Conservation (phyloP, 2,113 vertebrate species). For the Thalassoma bifasciatum region DNA sequence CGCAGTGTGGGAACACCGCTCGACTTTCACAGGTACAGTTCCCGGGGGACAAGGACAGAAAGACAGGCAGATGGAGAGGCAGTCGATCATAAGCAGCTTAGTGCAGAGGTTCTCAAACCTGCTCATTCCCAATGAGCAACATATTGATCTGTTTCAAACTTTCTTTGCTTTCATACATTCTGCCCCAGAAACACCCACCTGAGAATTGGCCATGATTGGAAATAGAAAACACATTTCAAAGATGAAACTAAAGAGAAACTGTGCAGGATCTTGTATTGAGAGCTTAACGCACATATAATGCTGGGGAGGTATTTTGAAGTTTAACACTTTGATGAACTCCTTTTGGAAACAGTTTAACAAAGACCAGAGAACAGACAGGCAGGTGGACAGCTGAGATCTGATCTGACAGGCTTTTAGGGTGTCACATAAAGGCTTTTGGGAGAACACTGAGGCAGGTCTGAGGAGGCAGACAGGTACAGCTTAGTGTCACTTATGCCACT, state of each 20-base stretch:
- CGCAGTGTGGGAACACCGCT: slow-evolving; percentile 66
- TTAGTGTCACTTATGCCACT: slow-evolving; percentile 35
- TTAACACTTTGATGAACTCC: slow-evolving; percentile 27
- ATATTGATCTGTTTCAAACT: slow-evolving; percentile 57
- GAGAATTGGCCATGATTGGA: slow-evolving; percentile 33
- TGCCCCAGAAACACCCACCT: slow-evolving; percentile 40
- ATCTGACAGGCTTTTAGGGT: slow-evolving; percentile 56
- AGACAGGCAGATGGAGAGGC: slow-evolving; percentile 68
- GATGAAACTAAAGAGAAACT: background rate
- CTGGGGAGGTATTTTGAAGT: slow-evolving; percentile 14
- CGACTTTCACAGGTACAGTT: slow-evolving; percentile 75
- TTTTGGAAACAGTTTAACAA: slow-evolving; percentile 6
- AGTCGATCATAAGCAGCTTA: slow-evolving; percentile 63
- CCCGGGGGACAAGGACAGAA: slow-evolving; percentile 65
- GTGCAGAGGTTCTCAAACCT: slow-evolving; percentile 60
- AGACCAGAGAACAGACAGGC: slow-evolving; percentile 1
- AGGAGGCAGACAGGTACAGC: slow-evolving; percentile 13
- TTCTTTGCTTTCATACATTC: slow-evolving; percentile 35
- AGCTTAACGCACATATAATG: background rate
- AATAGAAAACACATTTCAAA: background rate
- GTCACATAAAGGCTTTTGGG: slow-evolving; percentile 40
- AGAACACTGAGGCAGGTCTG: slow-evolving; percentile 29
- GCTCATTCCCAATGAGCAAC: slow-evolving; percentile 43
- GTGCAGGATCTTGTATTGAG: background rate
- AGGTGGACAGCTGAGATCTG: slow-evolving; percentile 28